Percentiles rank a stretch among this genome's conserved stretches.
phyloP scores from a whole-genome alignment of 2,113 vertebrate species.

The Macroglossus sobrinus region DNA sequence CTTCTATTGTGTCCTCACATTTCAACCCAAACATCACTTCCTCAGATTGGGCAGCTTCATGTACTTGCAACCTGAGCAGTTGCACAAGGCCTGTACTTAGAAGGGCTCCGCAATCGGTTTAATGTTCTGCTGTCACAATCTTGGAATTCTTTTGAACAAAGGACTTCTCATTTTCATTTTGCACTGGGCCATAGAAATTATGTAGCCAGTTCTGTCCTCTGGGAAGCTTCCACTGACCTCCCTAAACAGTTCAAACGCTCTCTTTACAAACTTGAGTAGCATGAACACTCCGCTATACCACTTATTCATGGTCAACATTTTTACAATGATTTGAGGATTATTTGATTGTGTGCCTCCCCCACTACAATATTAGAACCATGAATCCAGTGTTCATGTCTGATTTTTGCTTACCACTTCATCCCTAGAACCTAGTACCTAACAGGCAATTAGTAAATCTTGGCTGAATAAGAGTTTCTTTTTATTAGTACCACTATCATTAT shows the following conservation, averaged over 20 bases:
- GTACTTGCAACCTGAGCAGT: not conserved
- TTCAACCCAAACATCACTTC: not conserved
- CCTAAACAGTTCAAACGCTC: not conserved
- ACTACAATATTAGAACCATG: not conserved
- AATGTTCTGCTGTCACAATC: not conserved
- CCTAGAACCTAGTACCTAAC: not conserved
- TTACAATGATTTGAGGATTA: not conserved
- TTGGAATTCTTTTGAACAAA: not conserved
- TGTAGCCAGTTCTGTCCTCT: not conserved
- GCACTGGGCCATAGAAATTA: not conserved
- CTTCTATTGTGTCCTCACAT: not conserved
- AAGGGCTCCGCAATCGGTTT: not conserved
- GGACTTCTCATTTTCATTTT: not conserved
- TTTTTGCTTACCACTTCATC: not conserved
- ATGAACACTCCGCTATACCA: not conserved
- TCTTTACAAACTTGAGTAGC: not conserved
- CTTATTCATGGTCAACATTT: not conserved
- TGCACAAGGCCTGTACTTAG: not conserved
- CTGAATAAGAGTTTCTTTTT: conserved; percentile 15
- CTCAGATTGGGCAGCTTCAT: not conserved
- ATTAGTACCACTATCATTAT: conserved; percentile 7
- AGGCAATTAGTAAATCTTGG: conserved; percentile 21
- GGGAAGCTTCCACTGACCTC: not conserved
- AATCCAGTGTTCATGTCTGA: not conserved
- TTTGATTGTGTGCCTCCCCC: not conserved